A percentile compares a stretch with the other conserved stretches of the same genome.
Conservation (phyloP, 2,113 vertebrate species). For the Petromus typicus region DNA sequence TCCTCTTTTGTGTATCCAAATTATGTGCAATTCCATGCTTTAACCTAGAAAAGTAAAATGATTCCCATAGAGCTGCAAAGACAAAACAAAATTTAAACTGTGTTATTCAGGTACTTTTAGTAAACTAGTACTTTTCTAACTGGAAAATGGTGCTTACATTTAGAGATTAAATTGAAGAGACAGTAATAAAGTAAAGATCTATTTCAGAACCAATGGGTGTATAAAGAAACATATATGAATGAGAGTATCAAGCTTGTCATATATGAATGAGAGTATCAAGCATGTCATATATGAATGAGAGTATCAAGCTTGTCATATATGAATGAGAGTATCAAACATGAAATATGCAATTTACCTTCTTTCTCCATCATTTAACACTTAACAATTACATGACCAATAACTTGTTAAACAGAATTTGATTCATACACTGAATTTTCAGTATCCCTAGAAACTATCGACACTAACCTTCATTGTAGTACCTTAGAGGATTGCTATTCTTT, state of each 20-base stretch:
- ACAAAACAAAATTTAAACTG: neutral
- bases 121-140: constrained; percentile 33
- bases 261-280: too few relatives aligned
- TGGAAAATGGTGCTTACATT: constrained; percentile 41
- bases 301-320: constrained; percentile 5
- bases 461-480: constrained; percentile 82
- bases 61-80: neutral
- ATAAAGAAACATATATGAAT: too few relatives aligned
- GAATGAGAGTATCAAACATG: neutral
- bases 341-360: constrained; percentile 60
- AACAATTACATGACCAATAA: constrained; percentile 68
- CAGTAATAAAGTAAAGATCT: constrained; percentile 47
- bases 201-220: constrained; percentile 52
- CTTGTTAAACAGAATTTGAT: constrained; percentile 82
- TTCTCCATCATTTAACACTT: constrained; percentile 53
- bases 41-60: neutral
- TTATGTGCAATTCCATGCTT: neutral
- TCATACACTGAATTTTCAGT: constrained; percentile 87
- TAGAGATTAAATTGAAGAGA: neutral
- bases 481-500: constrained; percentile 81
- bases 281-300: neutral
- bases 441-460: constrained; percentile 78
- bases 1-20: neutral
- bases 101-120: constrained; percentile 61
- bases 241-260: too few relatives aligned